Evolutionary conservation across 92 coral and sea anemone species (phyloP), one percentile per base, ranked within the genome.

Genomic region (Umimayanthus kanabou): DNA sequence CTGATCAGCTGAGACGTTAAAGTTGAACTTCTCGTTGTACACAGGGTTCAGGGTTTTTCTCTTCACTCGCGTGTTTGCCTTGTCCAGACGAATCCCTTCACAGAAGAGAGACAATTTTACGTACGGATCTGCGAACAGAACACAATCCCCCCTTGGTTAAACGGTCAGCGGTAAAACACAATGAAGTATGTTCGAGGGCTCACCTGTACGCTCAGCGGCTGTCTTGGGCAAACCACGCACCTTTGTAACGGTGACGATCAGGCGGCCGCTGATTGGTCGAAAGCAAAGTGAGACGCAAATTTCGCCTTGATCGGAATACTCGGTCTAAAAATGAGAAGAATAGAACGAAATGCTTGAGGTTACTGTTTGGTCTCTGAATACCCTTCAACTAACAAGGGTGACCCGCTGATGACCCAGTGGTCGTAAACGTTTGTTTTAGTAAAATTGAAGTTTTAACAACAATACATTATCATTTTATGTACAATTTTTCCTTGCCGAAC

Each of bases 191-290:
- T 90, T 50, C 11, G 71, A 77, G 30, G 10, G 83, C 87, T 85
- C 89, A 94, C 99, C 98, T 90, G 96, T 92, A 39, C 98, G 94
- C 29, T 95, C 99, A 39, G 87, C 94, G 9, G 79, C 88, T 78
- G 91, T 85, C 82, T 97, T 97, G 55, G 92, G 94, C 78, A 95
- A 85, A 33, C 94, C 95, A 72, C 94, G 94, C 79, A 93, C 91
- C 85, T 89, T 95, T 26, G 98, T 93, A 61, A 97, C 84, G 6
- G 99, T 97, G 43, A 95, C 95, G 49, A 97, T 97, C 83, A 97
- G 94, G 22, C 99, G 99, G 39, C 99, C 98, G 91, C 99, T 97
- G 95, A 97, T 95, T 95, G 99, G 99, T 87, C 99, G 99, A 89
- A 92, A 97, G 88, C 99, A 97, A 53, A 97, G 89, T n/a, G 99